Conservation (phyloP, 2,797 vertebrate species). For the Macropus fuliginosus region DNA sequence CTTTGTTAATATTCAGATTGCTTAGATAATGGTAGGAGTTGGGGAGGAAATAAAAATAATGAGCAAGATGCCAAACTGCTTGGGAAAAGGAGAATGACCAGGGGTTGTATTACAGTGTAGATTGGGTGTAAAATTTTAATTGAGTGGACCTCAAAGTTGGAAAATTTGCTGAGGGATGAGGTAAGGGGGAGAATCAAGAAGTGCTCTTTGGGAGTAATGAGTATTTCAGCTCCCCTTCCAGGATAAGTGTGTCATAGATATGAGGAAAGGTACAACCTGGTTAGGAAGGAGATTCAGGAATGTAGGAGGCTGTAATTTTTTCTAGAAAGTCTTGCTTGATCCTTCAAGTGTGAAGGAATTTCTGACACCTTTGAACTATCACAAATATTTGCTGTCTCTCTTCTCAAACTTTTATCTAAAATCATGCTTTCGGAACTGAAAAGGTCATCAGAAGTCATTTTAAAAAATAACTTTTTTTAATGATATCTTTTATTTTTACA, state of each 20-base stretch:
- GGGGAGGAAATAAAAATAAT: too few relatives aligned
- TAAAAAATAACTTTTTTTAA: too few relatives aligned
- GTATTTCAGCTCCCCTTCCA: too few relatives aligned
- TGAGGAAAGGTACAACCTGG: too few relatives aligned
- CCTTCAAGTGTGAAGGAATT: neutral
- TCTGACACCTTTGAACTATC: neutral
- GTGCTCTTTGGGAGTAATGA: too few relatives aligned
- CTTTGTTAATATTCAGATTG: neutral
- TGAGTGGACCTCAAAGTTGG: neutral
- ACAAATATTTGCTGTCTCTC: neutral
- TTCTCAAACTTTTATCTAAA: too few relatives aligned
- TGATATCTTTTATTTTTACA: too few relatives aligned
- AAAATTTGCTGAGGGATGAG: neutral
- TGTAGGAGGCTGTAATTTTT: too few relatives aligned
- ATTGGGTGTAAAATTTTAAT: neutral
- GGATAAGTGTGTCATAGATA: neutral
- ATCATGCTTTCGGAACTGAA: too few relatives aligned
- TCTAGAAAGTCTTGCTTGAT: neutral
- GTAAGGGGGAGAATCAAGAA: neutral
- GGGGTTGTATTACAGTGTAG: neutral
- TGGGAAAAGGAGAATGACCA: neutral
- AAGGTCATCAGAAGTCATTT: too few relatives aligned
- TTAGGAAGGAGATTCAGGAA: too few relatives aligned
- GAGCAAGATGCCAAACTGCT: neutral
- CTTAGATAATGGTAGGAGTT: too few relatives aligned